Percentiles rank a stretch among this genome's conserved stretches.
Evolutionary conservation across 2,888 invertebrate genomes (phyloP).

Genomic region (Sinodicranocentrus sp.): DNA sequence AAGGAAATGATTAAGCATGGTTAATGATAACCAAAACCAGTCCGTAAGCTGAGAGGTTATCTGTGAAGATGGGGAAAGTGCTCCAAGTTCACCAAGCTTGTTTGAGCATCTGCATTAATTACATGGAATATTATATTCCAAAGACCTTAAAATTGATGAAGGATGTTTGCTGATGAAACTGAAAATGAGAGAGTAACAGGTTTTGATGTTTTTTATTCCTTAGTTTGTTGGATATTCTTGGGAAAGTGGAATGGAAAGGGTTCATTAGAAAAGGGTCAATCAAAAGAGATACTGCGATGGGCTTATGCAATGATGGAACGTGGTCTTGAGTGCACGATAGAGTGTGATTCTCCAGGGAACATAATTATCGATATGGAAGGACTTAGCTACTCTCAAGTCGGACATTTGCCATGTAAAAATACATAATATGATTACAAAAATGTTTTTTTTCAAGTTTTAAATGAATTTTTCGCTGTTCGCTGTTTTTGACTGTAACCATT

Average conservation of each 20-base stretch:
- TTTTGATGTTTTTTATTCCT: no score
- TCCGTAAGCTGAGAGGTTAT: no score
- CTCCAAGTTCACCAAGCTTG: no score
- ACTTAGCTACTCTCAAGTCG: constrained; percentile 3
- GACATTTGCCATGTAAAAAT: constrained; percentile 13
- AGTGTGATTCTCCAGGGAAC: neutral
- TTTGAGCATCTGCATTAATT: no score
- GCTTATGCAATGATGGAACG: neutral
- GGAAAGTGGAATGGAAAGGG: constrained; percentile 21
- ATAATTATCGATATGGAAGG: constrained; percentile 22
- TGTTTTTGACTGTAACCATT: neutral
- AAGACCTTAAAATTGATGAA: no score
- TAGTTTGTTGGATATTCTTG: neutral
- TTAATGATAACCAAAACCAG: no score
- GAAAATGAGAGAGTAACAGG: no score
- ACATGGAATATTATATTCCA: no score
- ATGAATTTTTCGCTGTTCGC: neutral
- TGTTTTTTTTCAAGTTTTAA: neutral
- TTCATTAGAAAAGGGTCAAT: neutral
- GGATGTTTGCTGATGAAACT: no score
- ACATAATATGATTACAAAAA: neutral
- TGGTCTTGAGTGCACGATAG: neutral
- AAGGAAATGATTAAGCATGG: no score
- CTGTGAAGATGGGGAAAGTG: no score
- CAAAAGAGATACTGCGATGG: neutral